Evolutionary conservation across 2,797 vertebrate species (phyloP).

Genomic region (Denticeps clupeoides): DNA sequence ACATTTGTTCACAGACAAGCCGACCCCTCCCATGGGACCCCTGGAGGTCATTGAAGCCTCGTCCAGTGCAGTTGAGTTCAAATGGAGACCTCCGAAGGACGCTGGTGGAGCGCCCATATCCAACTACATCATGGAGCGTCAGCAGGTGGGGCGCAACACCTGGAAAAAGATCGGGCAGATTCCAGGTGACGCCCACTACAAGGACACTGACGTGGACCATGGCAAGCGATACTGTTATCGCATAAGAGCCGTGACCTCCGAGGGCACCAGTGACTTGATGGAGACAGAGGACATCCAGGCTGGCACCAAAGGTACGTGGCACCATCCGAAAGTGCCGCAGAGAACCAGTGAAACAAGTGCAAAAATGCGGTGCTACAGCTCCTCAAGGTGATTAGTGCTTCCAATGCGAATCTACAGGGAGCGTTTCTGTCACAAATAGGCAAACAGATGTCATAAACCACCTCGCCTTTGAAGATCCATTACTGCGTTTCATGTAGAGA

Average conservation of each 20-base stretch:
- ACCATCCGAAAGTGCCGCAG: too few relatives aligned
- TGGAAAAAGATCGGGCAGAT: conserved; percentile 76
- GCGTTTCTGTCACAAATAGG: too few relatives aligned
- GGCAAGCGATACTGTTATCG: conserved; percentile 77
- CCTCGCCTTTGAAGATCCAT: too few relatives aligned
- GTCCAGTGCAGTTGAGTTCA: conserved; percentile 57
- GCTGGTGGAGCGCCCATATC: conserved; percentile 68
- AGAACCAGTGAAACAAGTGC: too few relatives aligned
- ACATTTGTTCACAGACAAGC: conserved; percentile 70
- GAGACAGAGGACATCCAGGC: conserved; percentile 77
- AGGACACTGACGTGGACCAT: conserved; percentile 63
- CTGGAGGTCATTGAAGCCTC: conserved; percentile 66
- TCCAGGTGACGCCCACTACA: conserved; percentile 57
- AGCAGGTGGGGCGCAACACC: conserved; percentile 70
- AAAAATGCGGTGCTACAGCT: too few relatives aligned
- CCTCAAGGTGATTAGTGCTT: too few relatives aligned
- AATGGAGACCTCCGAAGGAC: conserved; percentile 75
- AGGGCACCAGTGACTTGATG: conserved; percentile 69
- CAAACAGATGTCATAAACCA: too few relatives aligned
- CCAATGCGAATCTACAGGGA: too few relatives aligned
- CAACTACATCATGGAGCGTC: conserved; percentile 69
- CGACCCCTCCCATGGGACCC: conserved; percentile 74
- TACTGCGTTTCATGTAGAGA: too few relatives aligned
- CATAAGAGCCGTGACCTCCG: conserved; percentile 66
- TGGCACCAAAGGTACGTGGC: conserved; percentile 67